A percentile compares a stretch with the other conserved stretches of the same genome.
Conservation (phyloP, 2,113 vertebrate species). For the Pterocles burchelli region DNA sequence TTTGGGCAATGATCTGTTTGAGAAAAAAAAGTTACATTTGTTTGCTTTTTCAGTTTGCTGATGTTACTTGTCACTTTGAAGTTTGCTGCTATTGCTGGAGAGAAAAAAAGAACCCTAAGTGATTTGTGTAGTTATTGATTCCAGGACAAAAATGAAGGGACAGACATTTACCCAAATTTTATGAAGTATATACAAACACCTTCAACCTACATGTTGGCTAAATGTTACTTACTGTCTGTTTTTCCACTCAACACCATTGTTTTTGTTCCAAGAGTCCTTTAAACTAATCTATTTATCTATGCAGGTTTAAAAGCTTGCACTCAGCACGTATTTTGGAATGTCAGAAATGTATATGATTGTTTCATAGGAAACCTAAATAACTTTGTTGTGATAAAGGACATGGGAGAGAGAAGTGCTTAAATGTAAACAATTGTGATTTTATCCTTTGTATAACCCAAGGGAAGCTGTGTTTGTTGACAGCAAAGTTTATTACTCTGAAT, state of each 20-base stretch:
- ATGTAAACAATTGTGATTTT: conserved; percentile 25
- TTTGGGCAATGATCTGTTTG: not conserved
- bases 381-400: conserved; percentile 47
- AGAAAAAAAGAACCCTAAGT: not conserved
- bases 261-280: not conserved
- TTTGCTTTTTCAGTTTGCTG: not conserved
- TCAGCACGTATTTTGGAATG: conserved; percentile 11
- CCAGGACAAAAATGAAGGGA: not conserved
- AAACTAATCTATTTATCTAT: conserved; percentile 55
- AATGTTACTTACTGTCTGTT: conserved; percentile 9
- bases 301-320: conserved; percentile 32
- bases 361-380: conserved; percentile 10
- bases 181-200: not conserved
- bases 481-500: not conserved
- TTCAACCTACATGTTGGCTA: not conserved
- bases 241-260: not conserved
- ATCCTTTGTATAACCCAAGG: not conserved
- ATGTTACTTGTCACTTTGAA: not conserved
- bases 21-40: not conserved
- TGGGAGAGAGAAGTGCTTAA: conserved; percentile 43
- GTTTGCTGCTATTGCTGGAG: not conserved
- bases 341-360: not conserved
- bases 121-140: not conserved
- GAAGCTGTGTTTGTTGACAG: not conserved
- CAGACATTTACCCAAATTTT: not conserved